A percentile compares a stretch with the other conserved stretches of the same genome.
Conservation (phyloP, 2,113 vertebrate genomes). For the Tichodroma muraria region DNA sequence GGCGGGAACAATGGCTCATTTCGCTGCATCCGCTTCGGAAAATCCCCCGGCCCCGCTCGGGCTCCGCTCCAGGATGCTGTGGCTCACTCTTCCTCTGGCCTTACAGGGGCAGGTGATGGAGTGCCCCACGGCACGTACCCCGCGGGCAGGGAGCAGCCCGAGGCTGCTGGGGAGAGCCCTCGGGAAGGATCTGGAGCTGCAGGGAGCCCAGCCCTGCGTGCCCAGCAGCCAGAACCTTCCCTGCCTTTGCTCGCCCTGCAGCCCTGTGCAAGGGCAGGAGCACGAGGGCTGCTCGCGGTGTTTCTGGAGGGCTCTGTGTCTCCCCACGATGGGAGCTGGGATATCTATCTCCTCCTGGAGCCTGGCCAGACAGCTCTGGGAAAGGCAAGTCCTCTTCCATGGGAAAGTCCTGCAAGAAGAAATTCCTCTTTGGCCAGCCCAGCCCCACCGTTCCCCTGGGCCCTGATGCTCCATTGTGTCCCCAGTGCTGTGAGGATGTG, state of each 20-base stretch:
- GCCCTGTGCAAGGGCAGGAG: not conserved
- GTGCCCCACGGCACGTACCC: not conserved
- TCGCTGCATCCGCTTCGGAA: not conserved
- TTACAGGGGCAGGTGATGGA: not conserved
- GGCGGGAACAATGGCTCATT: conserved; percentile 23
- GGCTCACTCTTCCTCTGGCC: not conserved
- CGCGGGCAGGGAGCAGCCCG: not conserved
- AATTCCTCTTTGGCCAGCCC: not conserved
- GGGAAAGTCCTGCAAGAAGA: conserved; percentile 31
- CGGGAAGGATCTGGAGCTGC: not conserved
- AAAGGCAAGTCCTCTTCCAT: conserved; percentile 40
- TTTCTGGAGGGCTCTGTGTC: not conserved
- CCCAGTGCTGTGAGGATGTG: not conserved
- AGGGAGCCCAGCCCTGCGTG: not conserved
- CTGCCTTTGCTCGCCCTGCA: not conserved
- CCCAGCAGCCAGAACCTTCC: not conserved
- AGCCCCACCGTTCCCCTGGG: not conserved
- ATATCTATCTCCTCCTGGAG: conserved; percentile 13
- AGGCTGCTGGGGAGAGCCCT: not conserved
- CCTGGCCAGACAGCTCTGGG: conserved; percentile 18
- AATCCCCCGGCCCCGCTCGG: not conserved
- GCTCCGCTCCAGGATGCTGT: not conserved
- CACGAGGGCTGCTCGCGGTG: rapidly evolving
- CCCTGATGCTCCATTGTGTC: not conserved
- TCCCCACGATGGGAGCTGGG: not conserved